Percentiles rank a stretch among this genome's conserved stretches.
Evolutionary conservation across 2,113 vertebrate species (phyloP).

Genomic region (Hassar affinis): DNA sequence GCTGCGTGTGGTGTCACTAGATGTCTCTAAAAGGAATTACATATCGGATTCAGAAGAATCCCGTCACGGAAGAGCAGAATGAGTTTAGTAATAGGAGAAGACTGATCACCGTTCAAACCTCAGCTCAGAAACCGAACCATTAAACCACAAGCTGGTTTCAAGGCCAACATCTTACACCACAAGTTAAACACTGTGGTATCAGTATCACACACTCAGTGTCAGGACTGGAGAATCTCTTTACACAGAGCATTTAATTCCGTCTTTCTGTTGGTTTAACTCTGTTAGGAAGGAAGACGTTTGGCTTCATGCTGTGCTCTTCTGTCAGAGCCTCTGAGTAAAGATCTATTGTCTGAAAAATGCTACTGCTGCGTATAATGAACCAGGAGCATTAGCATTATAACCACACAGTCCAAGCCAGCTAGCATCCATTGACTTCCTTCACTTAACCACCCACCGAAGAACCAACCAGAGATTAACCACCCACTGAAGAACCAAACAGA

Average conservation of each 20-base stretch:
- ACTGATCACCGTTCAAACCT: background rate
- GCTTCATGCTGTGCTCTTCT: background rate
- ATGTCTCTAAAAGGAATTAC: background rate
- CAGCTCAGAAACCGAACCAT: background rate
- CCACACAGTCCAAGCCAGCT: background rate
- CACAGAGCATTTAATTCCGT: background rate
- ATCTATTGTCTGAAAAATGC: background rate
- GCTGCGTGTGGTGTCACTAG: background rate
- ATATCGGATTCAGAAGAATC: background rate
- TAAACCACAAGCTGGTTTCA: background rate
- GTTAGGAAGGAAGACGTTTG: background rate
- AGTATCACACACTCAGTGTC: background rate
- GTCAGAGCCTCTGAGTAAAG: background rate
- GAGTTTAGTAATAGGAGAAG: background rate
- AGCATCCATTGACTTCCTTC: background rate
- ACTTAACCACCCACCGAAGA: too few relatives aligned
- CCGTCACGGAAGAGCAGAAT: background rate
- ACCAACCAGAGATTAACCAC: background rate
- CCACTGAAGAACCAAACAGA: background rate
- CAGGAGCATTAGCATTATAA: background rate
- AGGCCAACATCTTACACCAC: background rate
- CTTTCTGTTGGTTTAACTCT: background rate
- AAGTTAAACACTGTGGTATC: conserved; percentile 9
- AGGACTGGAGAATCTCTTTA: background rate
- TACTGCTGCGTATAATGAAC: background rate